Conservation (phyloP, 2,797 vertebrate species). For the Novumbra hubbsi region DNA sequence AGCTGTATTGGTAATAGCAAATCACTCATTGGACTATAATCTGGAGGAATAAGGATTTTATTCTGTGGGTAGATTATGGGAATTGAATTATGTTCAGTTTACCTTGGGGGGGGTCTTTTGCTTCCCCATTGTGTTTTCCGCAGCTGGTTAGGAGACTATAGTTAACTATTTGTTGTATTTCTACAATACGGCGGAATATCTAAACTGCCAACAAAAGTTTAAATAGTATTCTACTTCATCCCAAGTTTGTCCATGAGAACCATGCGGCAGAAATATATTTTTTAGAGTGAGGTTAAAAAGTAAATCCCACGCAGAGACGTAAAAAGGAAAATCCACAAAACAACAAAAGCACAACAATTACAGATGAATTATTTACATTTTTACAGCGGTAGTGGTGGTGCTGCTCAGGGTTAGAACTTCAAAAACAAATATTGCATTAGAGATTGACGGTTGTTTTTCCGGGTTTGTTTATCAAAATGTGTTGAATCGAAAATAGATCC, state of each 20-base stretch:
- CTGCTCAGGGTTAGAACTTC: neutral
- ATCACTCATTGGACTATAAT: neutral
- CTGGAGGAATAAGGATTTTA: neutral
- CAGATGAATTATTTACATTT: neutral
- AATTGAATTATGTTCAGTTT: neutral
- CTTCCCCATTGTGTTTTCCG: neutral
- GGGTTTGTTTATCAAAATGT: neutral
- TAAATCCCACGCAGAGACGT: neutral
- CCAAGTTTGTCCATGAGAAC: neutral
- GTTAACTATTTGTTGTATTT: neutral
- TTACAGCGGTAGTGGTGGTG: neutral
- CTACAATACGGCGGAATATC: neutral
- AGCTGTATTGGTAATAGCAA: neutral
- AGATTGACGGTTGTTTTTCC: neutral
- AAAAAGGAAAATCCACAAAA: neutral
- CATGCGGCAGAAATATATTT: neutral
- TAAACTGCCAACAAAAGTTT: neutral
- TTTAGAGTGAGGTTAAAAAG: neutral
- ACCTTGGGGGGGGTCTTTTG: neutral
- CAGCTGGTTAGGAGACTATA: neutral
- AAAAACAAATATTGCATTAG: neutral
- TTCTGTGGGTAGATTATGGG: neutral
- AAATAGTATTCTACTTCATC: neutral
- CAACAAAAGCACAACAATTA: neutral
- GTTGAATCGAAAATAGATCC: conserved; percentile 4